Evolutionary conservation across 92 coral and sea anemone species (phyloP), one percentile per base, ranked within the genome.

Genomic region (Porites evermanni): DNA sequence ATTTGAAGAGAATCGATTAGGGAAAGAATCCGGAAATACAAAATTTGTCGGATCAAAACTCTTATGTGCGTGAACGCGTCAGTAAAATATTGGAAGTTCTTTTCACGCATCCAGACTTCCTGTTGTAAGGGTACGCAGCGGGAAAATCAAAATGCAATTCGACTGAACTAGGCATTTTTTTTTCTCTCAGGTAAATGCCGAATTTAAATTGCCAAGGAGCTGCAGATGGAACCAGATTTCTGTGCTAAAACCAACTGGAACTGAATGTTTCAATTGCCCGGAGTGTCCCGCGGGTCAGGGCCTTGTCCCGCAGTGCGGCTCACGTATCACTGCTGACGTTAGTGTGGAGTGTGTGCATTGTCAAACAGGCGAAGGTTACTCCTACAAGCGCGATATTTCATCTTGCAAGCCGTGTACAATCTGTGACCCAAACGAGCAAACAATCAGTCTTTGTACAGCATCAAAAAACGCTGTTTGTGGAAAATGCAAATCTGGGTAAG

Each of bases 321-420:
- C 82, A 7, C 53, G 58, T n/a, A 63, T 77, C 38, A 32, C 69
- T 5, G 19, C 67, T 24, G 58, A 69, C 12, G 83, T 24, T 20
- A 1, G 16, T 65, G 79, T 85, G 71, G 63, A 85, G 67, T 85
- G 88, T 20, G 75, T 32, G 7, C 26, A 13, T 17, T 85, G 88
- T 54, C 21, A 32, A 44, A 52, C 20, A 53, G 88, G 88, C 3
- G 32, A 61, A 50, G 8, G 47, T 8, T 85, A 85, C 77, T 85
- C 88, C 0, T 70, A 85, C 72, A 77, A 58, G 64, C 83, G 77
- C 68, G 88, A 78, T 11, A 0, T 77, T 6, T 76, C 82, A 6
- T 78, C 88, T 14, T 85, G 88, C 77, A 85, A 76, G 82, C 83
- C 88, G 7, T 85, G 88, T 61, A 78, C 82, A 13, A 56, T 85